Evolutionary conservation across 2,888 invertebrate genomes (phyloP).

Genomic region (Lacanobia oleracea): DNA sequence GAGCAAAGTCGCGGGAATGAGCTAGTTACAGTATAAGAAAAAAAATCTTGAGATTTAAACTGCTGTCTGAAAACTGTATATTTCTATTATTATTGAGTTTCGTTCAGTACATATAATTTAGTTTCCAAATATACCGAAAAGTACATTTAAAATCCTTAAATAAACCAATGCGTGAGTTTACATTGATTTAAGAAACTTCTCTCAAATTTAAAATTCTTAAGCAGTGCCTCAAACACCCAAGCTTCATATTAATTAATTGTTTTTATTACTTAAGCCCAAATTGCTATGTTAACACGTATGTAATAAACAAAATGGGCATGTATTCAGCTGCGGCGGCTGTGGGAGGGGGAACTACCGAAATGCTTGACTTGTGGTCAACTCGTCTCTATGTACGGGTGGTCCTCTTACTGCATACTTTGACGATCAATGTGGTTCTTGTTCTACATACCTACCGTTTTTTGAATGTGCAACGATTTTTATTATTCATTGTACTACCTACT

Average conservation of each 20-base stretch:
- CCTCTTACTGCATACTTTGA: conserved; percentile 18
- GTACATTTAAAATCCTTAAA: conserved; percentile 21
- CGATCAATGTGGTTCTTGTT: conserved; percentile 45
- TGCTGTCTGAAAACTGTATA: background rate
- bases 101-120: background rate
- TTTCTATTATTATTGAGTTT: conserved; percentile 1
- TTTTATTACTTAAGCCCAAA: conserved; percentile 54
- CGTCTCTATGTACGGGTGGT: conserved; percentile 48
- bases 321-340: conserved; percentile 43
- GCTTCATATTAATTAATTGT: conserved; percentile 56
- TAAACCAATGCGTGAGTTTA: conserved; percentile 22
- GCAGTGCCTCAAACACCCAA: conserved; percentile 34
- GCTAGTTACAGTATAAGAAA: too few relatives aligned
- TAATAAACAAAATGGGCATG: conserved; percentile 56
- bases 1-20: too few relatives aligned
- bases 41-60: background rate
- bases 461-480: conserved; percentile 30
- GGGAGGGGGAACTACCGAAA: conserved; percentile 45
- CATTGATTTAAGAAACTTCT: conserved; percentile 23
- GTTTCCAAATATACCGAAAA: background rate
- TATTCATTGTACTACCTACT: background rate
- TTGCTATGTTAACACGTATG: conserved; percentile 43
- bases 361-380: conserved; percentile 10
- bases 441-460: conserved; percentile 24
- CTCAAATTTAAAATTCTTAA: conserved; percentile 42